Base-by-base conservation (phyloP, 2,113 vertebrate species). In the Poeciliopsis occidentalis region DNA sequence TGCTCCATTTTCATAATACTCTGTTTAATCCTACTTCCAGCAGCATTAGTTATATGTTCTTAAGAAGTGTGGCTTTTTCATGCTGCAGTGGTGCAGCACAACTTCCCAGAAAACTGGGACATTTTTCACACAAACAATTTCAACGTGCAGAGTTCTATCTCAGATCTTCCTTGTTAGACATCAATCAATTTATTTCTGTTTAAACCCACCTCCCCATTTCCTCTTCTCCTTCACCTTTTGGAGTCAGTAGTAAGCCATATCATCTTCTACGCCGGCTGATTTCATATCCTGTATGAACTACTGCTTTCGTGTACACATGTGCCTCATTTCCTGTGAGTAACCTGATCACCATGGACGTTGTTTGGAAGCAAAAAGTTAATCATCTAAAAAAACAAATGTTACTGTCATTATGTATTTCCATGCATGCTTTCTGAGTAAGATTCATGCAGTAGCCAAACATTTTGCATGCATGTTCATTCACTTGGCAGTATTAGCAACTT, bases 201-300 rank as follows among this genome's bases (percentile, higher is more conserved):
- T 54, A 8, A 54, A 10, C 24, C 8, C 1, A 22, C 15, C 47
- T 3, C 47, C 4, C 51, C 4, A 22, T 54, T 13, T 47, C 22
- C 22, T 54, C 19, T 22, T 31, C 3, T 0, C 30, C 8, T 54
- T 54, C 22, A 54, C 6, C 19, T 54, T 54, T 54, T n/a, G 3
- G 51, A 54, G 51, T 19, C 39, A 41, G 39, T 51, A 51, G 15
- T 51, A 7, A 6, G 47, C 22, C 64, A 30, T 47, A 31, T 67
- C 81, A 80, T 84, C 67, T 78, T 60, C 57, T 47, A 67, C 27
- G 71, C 37, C 31, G 67, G 63, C 12, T 31, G 12, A 6, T 44
- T 69, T 87, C 83, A 80, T 78, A 80, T 86, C 79, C 85, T 80
- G 75, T 68, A n/a, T 57, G 47, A n/a, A 60, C 19, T 4, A n/a